Evolutionary conservation across 2,888 invertebrate genomes (phyloP).

Genomic region (Pogonocherus hispidulus): DNA sequence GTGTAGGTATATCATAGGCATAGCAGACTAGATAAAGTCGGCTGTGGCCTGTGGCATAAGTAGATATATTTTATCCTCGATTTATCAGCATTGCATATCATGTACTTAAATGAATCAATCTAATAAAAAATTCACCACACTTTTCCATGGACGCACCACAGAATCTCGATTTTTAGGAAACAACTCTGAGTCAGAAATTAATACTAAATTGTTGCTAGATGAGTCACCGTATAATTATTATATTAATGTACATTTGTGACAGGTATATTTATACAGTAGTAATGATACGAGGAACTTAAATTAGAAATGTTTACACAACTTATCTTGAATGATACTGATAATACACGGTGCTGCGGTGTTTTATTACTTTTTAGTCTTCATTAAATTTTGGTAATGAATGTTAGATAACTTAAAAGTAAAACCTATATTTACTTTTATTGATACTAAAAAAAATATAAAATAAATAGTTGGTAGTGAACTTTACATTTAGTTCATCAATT

Average conservation of each 20-base stretch:
- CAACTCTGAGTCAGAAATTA: slow-evolving; percentile 38
- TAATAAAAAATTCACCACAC: slow-evolving; percentile 5
- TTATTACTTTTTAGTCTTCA: neutral
- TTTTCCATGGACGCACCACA: neutral
- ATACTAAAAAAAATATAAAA: too few species aligned
- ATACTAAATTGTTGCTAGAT: slow-evolving; percentile 42
- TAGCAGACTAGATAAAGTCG: too few species aligned
- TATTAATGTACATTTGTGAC: slow-evolving; percentile 26
- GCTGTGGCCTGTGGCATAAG: too few species aligned
- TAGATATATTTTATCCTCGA: too few species aligned
- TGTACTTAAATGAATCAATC: slow-evolving; percentile 16
- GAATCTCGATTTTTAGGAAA: slow-evolving; percentile 33
- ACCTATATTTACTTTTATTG: too few species aligned
- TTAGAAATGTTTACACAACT: neutral
- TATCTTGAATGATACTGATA: neutral
- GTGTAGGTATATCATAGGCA: too few species aligned
- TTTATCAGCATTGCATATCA: too few species aligned
- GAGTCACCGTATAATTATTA: slow-evolving; percentile 42
- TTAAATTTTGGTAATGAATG: neutral
- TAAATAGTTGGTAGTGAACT: too few species aligned
- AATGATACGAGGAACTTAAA: neutral
- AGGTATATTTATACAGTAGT: slow-evolving; percentile 9
- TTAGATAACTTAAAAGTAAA: neutral
- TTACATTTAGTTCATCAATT: too few species aligned
- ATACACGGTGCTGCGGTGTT: neutral